Percentiles rank a stretch among this genome's conserved stretches.
These are phyloP conservation scores for Adrianichthys oophorus DNA, from an alignment of 2,797 vertebrate species.

Conservation along the genomic window DNA sequence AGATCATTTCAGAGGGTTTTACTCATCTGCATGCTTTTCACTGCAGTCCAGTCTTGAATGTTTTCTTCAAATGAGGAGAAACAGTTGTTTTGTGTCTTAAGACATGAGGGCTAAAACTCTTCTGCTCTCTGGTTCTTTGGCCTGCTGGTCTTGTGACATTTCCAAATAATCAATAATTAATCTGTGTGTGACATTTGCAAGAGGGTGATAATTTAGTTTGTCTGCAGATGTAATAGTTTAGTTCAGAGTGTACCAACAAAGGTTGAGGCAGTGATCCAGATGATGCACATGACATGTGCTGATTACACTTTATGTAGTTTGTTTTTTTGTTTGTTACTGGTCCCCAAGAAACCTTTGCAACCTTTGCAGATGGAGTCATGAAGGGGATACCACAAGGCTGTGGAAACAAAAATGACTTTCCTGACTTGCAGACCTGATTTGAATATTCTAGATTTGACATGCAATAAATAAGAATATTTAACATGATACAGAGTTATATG, in stretches of 20 bases:
- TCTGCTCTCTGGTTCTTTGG: slow-evolving; percentile 17
- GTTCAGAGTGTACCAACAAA: slow-evolving; percentile 43
- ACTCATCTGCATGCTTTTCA: not conserved
- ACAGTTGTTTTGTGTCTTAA: not conserved
- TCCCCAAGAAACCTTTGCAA: slow-evolving; percentile 24
- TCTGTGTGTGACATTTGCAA: slow-evolving; percentile 69
- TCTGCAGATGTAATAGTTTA: slow-evolving; percentile 54
- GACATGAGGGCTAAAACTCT: slow-evolving; percentile 18
- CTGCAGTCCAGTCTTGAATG: not conserved
- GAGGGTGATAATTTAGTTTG: slow-evolving; percentile 55
- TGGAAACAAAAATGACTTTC: slow-evolving; percentile 57
- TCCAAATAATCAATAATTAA: slow-evolving; percentile 62
- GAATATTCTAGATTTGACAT: slow-evolving; percentile 14
- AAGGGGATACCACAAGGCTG: slow-evolving; percentile 39
- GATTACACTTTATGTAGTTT: slow-evolving; percentile 40
- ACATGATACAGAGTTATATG: slow-evolving; percentile 15
- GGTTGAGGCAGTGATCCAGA: slow-evolving; percentile 64
- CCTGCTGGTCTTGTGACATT: slow-evolving; percentile 60
- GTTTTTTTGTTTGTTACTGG: slow-evolving; percentile 7
- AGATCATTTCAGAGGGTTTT: slow-evolving; percentile 3
- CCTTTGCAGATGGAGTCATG: slow-evolving; percentile 36
- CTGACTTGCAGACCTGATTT: slow-evolving; percentile 39
- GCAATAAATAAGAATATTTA: slow-evolving; percentile 36
- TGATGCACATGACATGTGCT: slow-evolving; percentile 39
- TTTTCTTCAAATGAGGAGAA: slow-evolving; percentile 6